These are phyloP conservation scores for Aselliscus stoliczkanus DNA, from an alignment of 2,797 vertebrate species.

Conservation along the genomic window DNA sequence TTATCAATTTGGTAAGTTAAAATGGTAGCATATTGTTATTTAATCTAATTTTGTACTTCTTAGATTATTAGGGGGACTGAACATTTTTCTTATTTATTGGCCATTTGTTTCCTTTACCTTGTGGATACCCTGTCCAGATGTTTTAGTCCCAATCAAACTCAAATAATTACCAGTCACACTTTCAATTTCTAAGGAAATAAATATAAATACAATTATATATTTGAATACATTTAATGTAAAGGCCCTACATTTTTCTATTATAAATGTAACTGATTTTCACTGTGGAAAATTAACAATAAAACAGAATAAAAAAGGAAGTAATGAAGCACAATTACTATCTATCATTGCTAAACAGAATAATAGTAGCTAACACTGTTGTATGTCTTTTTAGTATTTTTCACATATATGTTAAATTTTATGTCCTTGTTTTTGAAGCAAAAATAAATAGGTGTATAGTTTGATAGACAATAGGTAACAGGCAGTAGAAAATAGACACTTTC, in stretches of 20 bases:
- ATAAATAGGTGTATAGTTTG: neutral
- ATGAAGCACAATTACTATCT: neutral
- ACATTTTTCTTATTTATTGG: constrained; percentile 11
- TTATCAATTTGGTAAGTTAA: neutral
- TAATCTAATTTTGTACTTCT: neutral
- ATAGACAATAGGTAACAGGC: neutral
- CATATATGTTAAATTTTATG: neutral
- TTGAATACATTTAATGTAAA: neutral
- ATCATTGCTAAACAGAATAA: neutral
- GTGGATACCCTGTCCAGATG: neutral
- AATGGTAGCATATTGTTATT: neutral
- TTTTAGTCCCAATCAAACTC: neutral
- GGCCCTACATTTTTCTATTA: neutral
- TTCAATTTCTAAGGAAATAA: constrained; percentile 29
- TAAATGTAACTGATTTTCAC: neutral
- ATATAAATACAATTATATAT: neutral
- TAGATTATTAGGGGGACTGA: neutral
- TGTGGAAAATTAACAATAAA: constrained; percentile 6
- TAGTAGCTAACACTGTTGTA: neutral
- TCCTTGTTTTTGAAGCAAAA: neutral
- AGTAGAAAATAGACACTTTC: neutral
- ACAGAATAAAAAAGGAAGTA: neutral
- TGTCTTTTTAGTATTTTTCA: neutral
- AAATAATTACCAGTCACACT: neutral
- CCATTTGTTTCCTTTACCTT: neutral